A percentile compares a stretch with the other conserved stretches of the same genome.
phyloP scores from a whole-genome alignment of 2,888 invertebrate genomes.

The Trimorus sp. region DNA sequence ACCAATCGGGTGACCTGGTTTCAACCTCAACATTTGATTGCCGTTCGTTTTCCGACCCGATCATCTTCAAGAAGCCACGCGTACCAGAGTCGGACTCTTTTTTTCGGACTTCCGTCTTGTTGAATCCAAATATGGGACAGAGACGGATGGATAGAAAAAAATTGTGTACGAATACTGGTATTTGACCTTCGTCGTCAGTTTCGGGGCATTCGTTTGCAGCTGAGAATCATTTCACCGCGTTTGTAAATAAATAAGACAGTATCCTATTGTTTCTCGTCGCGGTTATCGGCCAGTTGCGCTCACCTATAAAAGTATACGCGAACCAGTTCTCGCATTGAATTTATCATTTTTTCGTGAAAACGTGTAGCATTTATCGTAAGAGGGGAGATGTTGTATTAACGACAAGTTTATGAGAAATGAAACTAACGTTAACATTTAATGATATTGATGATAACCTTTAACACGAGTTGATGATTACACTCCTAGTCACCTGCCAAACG shows the following conservation, averaged over 20 bases:
- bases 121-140: too few species aligned
- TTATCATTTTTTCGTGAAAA: conserved; percentile 31
- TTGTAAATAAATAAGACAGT: conserved; percentile 44
- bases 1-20: too few species aligned
- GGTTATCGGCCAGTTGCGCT: conserved; percentile 33
- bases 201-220: conserved; percentile 1
- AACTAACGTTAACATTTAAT: conserved; percentile 47
- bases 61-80: too few species aligned
- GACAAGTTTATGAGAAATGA: conserved; percentile 45
- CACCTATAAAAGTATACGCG: conserved; percentile 26
- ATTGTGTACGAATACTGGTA: too few species aligned
- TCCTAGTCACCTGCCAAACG: conserved; percentile 31
- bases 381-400: conserved; percentile 43
- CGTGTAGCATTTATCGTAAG: conserved; percentile 48
- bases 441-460: conserved; percentile 41
- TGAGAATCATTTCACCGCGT: conserved; percentile 20
- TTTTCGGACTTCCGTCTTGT: too few species aligned
- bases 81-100: too few species aligned
- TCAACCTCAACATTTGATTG: too few species aligned
- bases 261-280: conserved; percentile 34
- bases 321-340: conserved; percentile 11
- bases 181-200: background rate
- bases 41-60: too few species aligned
- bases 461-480: conserved; percentile 31
- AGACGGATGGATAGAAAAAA: too few species aligned